Percentiles rank a stretch among this genome's conserved stretches.
phyloP scores from a whole-genome alignment of 1,140 invertebrate species.

The Phymorhynchus buccinoides region DNA sequence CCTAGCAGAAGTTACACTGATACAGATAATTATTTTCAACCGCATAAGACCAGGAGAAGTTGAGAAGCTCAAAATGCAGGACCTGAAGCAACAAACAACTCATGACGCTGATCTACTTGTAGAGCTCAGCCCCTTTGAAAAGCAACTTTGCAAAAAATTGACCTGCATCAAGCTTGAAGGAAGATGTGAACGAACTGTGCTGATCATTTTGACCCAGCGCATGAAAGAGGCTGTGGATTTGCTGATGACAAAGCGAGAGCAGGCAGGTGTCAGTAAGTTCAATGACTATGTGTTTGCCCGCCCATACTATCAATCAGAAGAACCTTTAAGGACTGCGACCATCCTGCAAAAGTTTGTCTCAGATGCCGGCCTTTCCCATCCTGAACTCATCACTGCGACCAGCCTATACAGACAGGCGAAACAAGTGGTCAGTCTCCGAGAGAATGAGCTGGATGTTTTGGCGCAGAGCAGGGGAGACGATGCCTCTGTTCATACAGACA shows the following conservation, averaged over 20 bases:
- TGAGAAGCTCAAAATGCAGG: conserved; percentile 10
- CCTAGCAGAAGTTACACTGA: conserved; percentile 22
- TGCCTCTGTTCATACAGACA: conserved; percentile 54
- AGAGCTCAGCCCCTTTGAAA: conserved; percentile 36
- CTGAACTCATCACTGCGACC: conserved; percentile 61
- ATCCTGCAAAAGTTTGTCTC: conserved; percentile 33
- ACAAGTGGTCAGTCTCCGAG: conserved; percentile 48
- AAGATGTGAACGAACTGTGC: conserved; percentile 43
- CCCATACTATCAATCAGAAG: neutral
- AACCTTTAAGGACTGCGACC: conserved; percentile 36
- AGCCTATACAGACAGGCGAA: conserved; percentile 56
- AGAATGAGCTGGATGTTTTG: conserved; percentile 49
- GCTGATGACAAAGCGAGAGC: conserved; percentile 21
- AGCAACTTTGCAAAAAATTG: conserved; percentile 6
- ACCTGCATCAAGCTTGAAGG: conserved; percentile 37
- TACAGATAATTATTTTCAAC: conserved; percentile 40
- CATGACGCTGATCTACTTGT: neutral
- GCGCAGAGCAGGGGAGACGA: conserved; percentile 57
- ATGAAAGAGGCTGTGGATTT: neutral
- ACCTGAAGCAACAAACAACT: neutral
- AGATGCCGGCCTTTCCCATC: conserved; percentile 33
- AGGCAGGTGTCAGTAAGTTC: neutral
- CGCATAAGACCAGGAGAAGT: conserved; percentile 34
- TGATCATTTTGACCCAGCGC: conserved; percentile 26
- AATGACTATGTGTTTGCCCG: conserved; percentile 48